phyloP scores from a whole-genome alignment of 2,888 invertebrate genomes.

The Clostera curtula region DNA sequence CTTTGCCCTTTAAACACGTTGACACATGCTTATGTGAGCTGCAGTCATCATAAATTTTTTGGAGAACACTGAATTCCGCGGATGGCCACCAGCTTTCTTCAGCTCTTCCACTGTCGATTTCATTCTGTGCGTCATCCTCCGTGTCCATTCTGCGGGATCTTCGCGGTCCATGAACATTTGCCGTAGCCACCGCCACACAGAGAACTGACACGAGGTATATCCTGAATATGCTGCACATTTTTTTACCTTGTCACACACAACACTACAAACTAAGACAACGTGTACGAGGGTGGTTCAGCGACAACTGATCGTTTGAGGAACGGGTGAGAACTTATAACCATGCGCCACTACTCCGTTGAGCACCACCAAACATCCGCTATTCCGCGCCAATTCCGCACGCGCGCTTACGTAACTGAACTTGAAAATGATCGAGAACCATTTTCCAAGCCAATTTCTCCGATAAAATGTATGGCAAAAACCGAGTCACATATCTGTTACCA shows the following conservation, averaged over 20 bases:
- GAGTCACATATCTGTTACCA: slow-evolving; percentile 55
- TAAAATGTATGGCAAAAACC: slow-evolving; percentile 71
- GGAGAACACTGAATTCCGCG: slow-evolving; percentile 74
- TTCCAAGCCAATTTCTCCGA: slow-evolving; percentile 75
- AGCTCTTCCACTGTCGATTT: slow-evolving; percentile 67
- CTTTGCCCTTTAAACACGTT: slow-evolving; percentile 77
- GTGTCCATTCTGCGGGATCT: slow-evolving; percentile 62
- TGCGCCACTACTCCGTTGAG: slow-evolving; percentile 63
- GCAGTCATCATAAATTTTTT: slow-evolving; percentile 78
- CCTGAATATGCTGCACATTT: slow-evolving; percentile 67
- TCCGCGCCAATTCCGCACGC: slow-evolving; percentile 74
- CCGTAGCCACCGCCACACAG: slow-evolving; percentile 55
- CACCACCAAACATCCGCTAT: slow-evolving; percentile 74
- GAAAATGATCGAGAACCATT: slow-evolving; percentile 73
- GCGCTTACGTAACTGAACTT: slow-evolving; percentile 75
- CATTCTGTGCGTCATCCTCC: slow-evolving; percentile 58
- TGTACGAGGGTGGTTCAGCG: slow-evolving; percentile 59
- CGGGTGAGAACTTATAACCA: slow-evolving; percentile 69
- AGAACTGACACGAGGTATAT: slow-evolving; percentile 60
- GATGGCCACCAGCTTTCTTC: slow-evolving; percentile 72
- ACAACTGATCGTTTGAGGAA: slow-evolving; percentile 61
- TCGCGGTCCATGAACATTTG: slow-evolving; percentile 59
- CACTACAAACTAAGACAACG: slow-evolving; percentile 58
- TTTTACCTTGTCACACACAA: slow-evolving; percentile 48
- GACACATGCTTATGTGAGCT: slow-evolving; percentile 76